Percentiles rank a stretch among this genome's conserved stretches.
Conservation (phyloP, 2,888 invertebrate genomes). For the Rhogogaster chlorosoma region DNA sequence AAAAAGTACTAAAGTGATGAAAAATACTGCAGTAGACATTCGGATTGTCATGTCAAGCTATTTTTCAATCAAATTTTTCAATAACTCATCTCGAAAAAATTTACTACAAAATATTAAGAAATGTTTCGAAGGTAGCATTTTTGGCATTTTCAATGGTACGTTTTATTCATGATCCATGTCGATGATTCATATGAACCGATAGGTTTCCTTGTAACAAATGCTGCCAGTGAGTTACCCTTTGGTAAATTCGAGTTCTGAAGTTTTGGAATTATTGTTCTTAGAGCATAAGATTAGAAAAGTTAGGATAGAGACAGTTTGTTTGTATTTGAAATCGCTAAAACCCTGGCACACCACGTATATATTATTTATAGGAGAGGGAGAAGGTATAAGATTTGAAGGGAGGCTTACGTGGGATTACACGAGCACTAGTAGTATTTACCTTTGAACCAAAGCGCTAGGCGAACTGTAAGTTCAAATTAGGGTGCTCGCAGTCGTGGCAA, state of each 20-base stretch:
- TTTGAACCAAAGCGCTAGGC: constrained; percentile 40
- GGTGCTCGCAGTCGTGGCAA: constrained; percentile 15
- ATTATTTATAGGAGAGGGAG: constrained; percentile 21
- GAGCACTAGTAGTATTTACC: constrained; percentile 60
- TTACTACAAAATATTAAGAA: not conserved
- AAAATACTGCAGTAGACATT: not conserved
- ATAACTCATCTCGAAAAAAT: not conserved
- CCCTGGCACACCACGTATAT: not conserved
- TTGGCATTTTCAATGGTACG: not conserved
- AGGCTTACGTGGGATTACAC: constrained; percentile 70
- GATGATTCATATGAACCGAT: not conserved
- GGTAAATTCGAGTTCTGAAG: not conserved
- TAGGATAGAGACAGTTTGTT: not conserved
- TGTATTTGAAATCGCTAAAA: not conserved
- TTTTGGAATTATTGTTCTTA: not conserved
- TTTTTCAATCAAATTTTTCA: no score
- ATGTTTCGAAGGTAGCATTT: not conserved
- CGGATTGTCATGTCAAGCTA: not conserved
- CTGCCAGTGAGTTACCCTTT: not conserved
- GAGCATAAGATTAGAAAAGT: not conserved
- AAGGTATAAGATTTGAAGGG: constrained; percentile 68
- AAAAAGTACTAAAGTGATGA: not conserved
- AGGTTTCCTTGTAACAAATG: not conserved
- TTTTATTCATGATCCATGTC: not conserved
- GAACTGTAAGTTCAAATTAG: constrained; percentile 45